Percentiles rank a stretch among this genome's conserved stretches.
phyloP scores from a whole-genome alignment of 2,797 vertebrate genomes.

The Pteronotus mesoamericanus region DNA sequence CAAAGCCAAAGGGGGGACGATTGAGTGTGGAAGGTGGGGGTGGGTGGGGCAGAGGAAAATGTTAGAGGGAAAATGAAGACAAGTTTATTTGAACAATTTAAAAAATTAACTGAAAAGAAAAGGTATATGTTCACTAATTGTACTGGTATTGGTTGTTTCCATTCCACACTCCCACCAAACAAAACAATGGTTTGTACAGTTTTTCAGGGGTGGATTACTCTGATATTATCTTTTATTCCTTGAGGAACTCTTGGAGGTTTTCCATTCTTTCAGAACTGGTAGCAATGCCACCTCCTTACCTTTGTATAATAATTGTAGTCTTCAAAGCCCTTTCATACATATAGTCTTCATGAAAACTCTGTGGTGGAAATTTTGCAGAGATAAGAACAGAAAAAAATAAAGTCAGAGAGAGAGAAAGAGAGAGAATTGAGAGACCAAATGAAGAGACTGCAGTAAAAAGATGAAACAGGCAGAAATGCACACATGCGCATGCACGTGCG shows the following conservation, averaged over 20 bases:
- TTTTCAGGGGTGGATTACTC: neutral
- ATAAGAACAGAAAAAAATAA: neutral
- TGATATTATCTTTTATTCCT: neutral
- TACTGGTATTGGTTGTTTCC: neutral
- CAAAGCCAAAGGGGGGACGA: too few species aligned
- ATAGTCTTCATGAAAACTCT: neutral
- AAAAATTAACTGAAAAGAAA: too few species aligned
- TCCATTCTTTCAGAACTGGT: neutral
- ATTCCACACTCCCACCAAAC: neutral
- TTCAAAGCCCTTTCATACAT: neutral
- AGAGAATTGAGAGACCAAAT: neutral
- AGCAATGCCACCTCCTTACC: neutral
- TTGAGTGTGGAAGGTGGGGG: too few species aligned
- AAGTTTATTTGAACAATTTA: too few species aligned
- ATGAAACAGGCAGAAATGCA: neutral
- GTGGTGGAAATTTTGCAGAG: neutral
- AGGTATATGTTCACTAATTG: neutral
- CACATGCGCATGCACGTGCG: neutral
- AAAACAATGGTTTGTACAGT: neutral
- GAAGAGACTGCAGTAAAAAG: neutral
- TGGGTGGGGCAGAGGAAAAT: too few species aligned
- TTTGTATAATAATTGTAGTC: neutral
- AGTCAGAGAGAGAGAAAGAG: neutral
- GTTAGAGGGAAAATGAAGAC: too few species aligned
- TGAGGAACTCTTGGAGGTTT: neutral